Evolutionary conservation across 2,113 vertebrate species (phyloP).

Genomic region (Triplophysa dalaica): DNA sequence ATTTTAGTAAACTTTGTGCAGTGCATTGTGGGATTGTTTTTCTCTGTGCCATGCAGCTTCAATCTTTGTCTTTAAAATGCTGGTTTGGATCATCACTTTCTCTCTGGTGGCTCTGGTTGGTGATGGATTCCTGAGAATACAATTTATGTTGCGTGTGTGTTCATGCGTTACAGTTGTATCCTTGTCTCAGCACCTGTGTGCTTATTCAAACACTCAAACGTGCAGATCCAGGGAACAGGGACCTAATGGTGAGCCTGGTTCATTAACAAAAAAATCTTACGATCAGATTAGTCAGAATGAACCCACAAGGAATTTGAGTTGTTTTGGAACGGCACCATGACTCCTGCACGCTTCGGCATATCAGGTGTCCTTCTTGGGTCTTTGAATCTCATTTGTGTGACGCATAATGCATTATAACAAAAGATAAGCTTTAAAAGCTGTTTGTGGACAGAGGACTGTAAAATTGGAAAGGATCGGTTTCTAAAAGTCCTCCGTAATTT

Average conservation of each 20-base stretch:
- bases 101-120: slow-evolving; percentile 8
- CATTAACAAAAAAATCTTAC: background rate
- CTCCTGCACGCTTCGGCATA: background rate
- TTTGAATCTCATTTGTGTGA: background rate
- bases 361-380: slow-evolving; percentile 2
- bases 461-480: slow-evolving; percentile 6
- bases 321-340: slow-evolving; percentile 1
- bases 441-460: background rate
- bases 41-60: too few species aligned
- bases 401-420: slow-evolving; percentile 3
- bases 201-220: slow-evolving; percentile 29
- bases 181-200: slow-evolving; percentile 10
- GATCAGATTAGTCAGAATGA: slow-evolving; percentile 17
- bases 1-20: too few species aligned
- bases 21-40: too few species aligned
- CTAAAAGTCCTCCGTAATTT: slow-evolving; percentile 2
- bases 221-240: slow-evolving; percentile 15
- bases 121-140: background rate
- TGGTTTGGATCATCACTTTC: background rate
- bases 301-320: slow-evolving; percentile 15
- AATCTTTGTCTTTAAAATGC: background rate
- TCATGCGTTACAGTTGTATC: background rate
- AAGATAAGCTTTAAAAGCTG: slow-evolving; percentile 32
- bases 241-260: slow-evolving; percentile 5
- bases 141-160: background rate